Evolutionary conservation across 2,113 vertebrate genomes (phyloP), one percentile per base, ranked within the genome.

Genomic region (Rhizomys pruinosus): DNA sequence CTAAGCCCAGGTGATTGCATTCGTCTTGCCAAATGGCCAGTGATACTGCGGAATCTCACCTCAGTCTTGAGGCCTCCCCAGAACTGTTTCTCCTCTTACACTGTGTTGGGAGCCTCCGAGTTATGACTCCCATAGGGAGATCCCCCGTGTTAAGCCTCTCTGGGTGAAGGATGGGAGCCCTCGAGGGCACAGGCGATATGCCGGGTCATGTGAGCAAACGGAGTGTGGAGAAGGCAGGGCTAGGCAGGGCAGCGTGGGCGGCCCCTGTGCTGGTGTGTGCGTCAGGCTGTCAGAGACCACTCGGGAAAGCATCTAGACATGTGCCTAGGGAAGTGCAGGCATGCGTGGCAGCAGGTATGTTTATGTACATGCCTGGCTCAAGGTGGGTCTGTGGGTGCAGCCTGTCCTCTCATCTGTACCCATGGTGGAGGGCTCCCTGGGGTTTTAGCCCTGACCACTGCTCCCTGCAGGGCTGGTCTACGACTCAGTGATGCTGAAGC

Each of bases 401-500:
- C 57, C 27, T 55, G 69, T 16, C 20, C 27, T n/a, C 25, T 20
- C 37, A 17, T 73, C 22, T 34, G n/a, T 11, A 25, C 22, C 44
- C 74, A 17, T 12, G 11, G 23, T 0, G 29, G 47, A 34, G 55
- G 15, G 68, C 19, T 27, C 80, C 72, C n/a, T 1, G 32, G 74
- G 55, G 23, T n/a, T 39, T 42, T 55, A 13, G 63, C 13, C n/a
- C 73, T 94, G 42, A 82, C 90, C 9, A 32, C 25, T 0, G 27
- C 78, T 61, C 32, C 4, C 15, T 89, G 3, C 95, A 99, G 99
- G 99, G 85, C 98, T 99, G 92, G 99, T 99, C 23, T 99, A 99
- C 7, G 99, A 99, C 87, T 98, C 98, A 0, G 98, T 99, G 92
- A 99, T 99, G 99, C 98, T 99, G 96, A 99, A 99, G 93, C 99